Evolutionary conservation across 2,888 invertebrate genomes (phyloP).

Genomic region (Drosophila mimica): DNA sequence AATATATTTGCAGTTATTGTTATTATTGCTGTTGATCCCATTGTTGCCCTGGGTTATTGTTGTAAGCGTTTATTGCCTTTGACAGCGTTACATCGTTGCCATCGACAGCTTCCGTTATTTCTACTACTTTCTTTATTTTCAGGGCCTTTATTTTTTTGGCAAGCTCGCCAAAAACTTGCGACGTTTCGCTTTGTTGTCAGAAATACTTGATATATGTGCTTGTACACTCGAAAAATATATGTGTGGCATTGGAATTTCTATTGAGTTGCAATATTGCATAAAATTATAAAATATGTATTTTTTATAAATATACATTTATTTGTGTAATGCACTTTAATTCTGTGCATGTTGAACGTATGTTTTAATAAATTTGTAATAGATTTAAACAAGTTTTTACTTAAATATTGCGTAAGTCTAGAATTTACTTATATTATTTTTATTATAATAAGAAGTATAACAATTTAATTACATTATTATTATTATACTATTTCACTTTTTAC

Average conservation of each 20-base stretch:
- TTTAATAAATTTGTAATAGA: no score
- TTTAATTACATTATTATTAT: no score
- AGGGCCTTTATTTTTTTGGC: conserved; percentile 15
- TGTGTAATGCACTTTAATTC: neutral
- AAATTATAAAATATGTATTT: neutral
- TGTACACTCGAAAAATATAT: neutral
- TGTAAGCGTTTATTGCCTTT: conserved; percentile 71
- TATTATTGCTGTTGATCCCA: conserved; percentile 12
- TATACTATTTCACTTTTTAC: no score
- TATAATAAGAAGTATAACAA: no score
- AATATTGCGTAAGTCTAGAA: no score
- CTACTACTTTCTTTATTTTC: conserved; percentile 5
- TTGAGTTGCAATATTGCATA: no score
- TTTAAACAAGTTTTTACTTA: no score
- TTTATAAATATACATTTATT: neutral
- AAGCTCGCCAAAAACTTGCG: conserved; percentile 37
- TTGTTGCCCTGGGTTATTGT: conserved; percentile 37
- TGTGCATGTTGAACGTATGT: accelerated
- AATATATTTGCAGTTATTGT: conserved; percentile 1
- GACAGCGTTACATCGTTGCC: conserved; percentile 72
- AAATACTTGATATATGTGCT: conserved; percentile 27
- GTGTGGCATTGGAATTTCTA: no score
- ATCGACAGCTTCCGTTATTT: conserved; percentile 71
- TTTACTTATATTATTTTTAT: no score
- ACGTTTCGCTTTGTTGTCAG: conserved; percentile 53